Evolutionary conservation across 2,797 vertebrate genomes (phyloP).

Genomic region (Parotocinclus haroldoi): DNA sequence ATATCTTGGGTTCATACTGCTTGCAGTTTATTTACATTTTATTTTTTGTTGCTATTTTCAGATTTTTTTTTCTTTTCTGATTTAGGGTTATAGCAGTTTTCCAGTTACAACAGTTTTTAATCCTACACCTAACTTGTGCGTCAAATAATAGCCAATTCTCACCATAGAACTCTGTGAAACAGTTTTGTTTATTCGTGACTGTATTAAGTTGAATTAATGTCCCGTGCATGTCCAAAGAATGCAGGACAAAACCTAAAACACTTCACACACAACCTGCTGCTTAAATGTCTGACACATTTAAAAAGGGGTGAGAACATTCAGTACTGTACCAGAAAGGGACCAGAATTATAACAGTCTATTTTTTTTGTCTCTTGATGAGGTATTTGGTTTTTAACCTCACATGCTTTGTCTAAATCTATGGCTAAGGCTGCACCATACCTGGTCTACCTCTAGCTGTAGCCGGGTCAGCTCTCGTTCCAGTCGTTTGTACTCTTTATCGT

Average conservation of each 20-base stretch:
- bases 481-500: constrained; percentile 86
- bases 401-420: neutral
- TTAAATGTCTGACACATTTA: neutral
- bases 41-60: too few relatives aligned
- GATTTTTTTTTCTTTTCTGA: too few relatives aligned
- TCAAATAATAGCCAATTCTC: too few relatives aligned
- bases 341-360: neutral
- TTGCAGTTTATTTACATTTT: too few relatives aligned
- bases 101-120: too few relatives aligned
- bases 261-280: neutral
- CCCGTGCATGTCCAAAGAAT: neutral
- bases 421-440: constrained; percentile 43
- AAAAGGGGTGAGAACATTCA: neutral
- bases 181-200: too few relatives aligned
- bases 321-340: neutral
- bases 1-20: too few relatives aligned
- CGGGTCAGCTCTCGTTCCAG: constrained; percentile 85
- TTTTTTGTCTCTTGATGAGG: neutral
- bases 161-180: too few relatives aligned
- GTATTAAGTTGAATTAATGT: neutral
- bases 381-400: too few relatives aligned
- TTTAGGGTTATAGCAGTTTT: too few relatives aligned
- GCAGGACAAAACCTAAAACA: neutral
- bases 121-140: too few relatives aligned
- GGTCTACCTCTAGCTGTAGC: constrained; percentile 90